Conservation (phyloP, 37 sponge, comb jelly and placozoan species). For the Aplysina aerophoba region DNA sequence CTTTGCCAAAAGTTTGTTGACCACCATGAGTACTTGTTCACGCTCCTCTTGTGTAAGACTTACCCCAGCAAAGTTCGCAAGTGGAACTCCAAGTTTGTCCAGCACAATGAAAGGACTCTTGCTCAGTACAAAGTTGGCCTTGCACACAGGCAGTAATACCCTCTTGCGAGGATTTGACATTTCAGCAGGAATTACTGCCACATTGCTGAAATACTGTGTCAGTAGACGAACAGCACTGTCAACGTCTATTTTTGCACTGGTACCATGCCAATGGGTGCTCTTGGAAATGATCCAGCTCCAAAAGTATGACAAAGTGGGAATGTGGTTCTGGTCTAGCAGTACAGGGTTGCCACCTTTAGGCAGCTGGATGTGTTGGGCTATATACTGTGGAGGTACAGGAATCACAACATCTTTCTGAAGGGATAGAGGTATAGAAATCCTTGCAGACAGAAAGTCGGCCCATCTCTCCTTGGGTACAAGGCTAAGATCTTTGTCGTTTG, state of each 20-base stretch:
- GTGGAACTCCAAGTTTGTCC: slow-evolving; percentile 4
- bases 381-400: neutral
- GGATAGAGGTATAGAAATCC: too few species aligned
- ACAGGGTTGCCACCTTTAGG: slow-evolving; percentile 2
- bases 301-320: neutral
- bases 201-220: too few species aligned
- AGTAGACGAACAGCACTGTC: too few species aligned
- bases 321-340: neutral
- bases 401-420: too few species aligned
- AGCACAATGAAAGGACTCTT: neutral
- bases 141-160: neutral
- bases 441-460: slow-evolving; percentile 14
- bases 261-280: too few species aligned
- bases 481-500: neutral
- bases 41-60: too few species aligned
- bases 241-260: too few species aligned
- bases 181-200: too few species aligned
- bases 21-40: too few species aligned
- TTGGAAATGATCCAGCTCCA: slow-evolving; percentile 13
- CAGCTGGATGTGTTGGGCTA: slow-evolving; percentile 22
- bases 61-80: neutral
- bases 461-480: slow-evolving; percentile 9
- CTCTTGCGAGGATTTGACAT: too few species aligned
- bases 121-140: slow-evolving; percentile 1
- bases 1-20: too few species aligned